Percentiles rank a stretch among this genome's conserved stretches.
Conservation (phyloP, 2,797 vertebrate species). For the Microhierax caerulescens region DNA sequence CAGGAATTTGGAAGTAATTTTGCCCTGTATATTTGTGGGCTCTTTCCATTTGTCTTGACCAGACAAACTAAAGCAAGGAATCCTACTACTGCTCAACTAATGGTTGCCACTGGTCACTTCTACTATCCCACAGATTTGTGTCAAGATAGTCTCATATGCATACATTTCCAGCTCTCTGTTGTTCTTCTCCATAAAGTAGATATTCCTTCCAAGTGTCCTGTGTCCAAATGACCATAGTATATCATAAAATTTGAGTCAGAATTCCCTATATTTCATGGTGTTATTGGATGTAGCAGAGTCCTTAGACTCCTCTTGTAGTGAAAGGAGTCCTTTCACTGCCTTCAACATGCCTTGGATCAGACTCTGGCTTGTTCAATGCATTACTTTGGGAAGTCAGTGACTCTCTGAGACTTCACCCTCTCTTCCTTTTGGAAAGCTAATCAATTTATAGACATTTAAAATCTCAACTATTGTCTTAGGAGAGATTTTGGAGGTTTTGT, state of each 20-base stretch:
- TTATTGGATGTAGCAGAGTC: not conserved
- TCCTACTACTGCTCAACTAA: not conserved
- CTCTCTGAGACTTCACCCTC: not conserved
- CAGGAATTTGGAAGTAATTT: not conserved
- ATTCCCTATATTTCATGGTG: not conserved
- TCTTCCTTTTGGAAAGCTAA: not conserved
- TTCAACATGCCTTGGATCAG: not conserved
- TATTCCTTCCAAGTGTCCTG: not conserved
- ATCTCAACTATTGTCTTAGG: not conserved
- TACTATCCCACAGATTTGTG: not conserved
- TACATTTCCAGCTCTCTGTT: not conserved
- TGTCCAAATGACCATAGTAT: not conserved
- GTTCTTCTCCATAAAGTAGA: not conserved
- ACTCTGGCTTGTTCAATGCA: not conserved
- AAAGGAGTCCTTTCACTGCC: not conserved
- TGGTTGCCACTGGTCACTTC: not conserved
- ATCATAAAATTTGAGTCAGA: not conserved
- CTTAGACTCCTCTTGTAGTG: not conserved
- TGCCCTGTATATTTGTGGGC: not conserved
- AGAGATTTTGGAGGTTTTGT: not conserved
- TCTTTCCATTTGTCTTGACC: conserved; percentile 24
- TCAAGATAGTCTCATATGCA: not conserved
- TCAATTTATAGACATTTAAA: not conserved
- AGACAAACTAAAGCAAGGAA: conserved; percentile 22
- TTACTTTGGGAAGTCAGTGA: not conserved